These are phyloP conservation scores for Lagopus leucura DNA, from an alignment of 2,113 vertebrate genomes.

Conservation along the genomic window DNA sequence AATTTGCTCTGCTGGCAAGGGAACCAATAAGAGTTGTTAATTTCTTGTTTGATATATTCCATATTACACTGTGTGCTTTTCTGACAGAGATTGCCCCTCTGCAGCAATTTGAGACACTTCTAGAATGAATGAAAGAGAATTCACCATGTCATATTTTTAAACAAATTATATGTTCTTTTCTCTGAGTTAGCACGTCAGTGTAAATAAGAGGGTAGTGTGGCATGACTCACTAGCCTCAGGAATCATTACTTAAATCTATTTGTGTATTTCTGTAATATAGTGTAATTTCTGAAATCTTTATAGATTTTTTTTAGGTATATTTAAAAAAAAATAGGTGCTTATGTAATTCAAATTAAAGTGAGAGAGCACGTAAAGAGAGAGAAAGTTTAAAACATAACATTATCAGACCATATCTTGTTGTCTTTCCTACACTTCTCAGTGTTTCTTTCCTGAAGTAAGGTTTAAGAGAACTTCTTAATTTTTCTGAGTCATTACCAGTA, in stretches of 20 bases:
- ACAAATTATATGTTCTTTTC: slow-evolving; percentile 17
- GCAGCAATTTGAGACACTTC: slow-evolving; percentile 8
- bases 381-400: not conserved
- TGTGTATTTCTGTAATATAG: not conserved
- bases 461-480: not conserved
- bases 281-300: slow-evolving; percentile 16
- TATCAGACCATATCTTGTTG: not conserved
- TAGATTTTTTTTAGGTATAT: not conserved
- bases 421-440: not conserved
- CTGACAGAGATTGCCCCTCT: not conserved
- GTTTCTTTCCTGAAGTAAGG: not conserved
- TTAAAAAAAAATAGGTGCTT: not conserved
- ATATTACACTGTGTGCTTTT: not conserved
- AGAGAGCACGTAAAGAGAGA: not conserved
- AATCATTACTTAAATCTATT: slow-evolving; percentile 29
- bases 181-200: not conserved
- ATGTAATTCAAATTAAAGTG: not conserved
- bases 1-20: slow-evolving; percentile 39
- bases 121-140: slow-evolving; percentile 15
- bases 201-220: slow-evolving; percentile 27
- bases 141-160: slow-evolving; percentile 17
- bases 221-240: slow-evolving; percentile 10
- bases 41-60: slow-evolving; percentile 32
- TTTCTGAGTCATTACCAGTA: not conserved
- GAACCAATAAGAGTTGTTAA: slow-evolving; percentile 21